Base-by-base conservation (phyloP, 2,113 vertebrate genomes). In the Channa maculata region DNA sequence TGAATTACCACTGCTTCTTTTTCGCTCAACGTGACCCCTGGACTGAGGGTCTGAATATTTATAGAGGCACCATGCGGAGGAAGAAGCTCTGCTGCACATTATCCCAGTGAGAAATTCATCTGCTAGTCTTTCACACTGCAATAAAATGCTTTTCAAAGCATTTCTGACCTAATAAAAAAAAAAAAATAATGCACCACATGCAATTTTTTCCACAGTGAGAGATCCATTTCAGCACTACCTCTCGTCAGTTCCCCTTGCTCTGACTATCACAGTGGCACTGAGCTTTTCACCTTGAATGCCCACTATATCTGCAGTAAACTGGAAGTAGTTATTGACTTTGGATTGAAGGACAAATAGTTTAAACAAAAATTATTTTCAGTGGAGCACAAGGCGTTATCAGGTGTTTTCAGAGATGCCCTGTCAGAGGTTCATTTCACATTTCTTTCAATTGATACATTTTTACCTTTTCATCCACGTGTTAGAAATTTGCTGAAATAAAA, bases 1-100 rank as follows among this genome's bases (percentile, higher is more conserved):
- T 80, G 77, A 79, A 71, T 58, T 86, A 77, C 54, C 65, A 54
- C 65, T 49, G 82, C 72, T 66, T 82, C 52, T 53, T 65, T 61
- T 33, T 64, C 6, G 51, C 80, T 65, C 74, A 69, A 43, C 77
- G 38, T 34, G 64, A 83, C 74, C 86, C 64, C 14, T n/a, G 70
- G 50, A 68, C 80, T n/a, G 61, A 44, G 57, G 55, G 9, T 65
- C 66, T 89, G 72, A 87, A 92, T 88, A 89, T 90, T 87, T 84
- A 87, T 80, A 50, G 65, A 77, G 71, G 62, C 57, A 36, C 63
- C 85, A 79, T 3, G 15, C 65, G 5, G 83, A 43, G 83, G 60
- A 81, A 77, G 74, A 77, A 59, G 36, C 77, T 67, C 59, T 51
- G 49, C 76, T 74, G 77, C 75, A 63, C 86, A 85, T 88, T 79